Base-by-base conservation (phyloP, 2,113 vertebrate species). In the Leptobrachium ailaonicum region DNA sequence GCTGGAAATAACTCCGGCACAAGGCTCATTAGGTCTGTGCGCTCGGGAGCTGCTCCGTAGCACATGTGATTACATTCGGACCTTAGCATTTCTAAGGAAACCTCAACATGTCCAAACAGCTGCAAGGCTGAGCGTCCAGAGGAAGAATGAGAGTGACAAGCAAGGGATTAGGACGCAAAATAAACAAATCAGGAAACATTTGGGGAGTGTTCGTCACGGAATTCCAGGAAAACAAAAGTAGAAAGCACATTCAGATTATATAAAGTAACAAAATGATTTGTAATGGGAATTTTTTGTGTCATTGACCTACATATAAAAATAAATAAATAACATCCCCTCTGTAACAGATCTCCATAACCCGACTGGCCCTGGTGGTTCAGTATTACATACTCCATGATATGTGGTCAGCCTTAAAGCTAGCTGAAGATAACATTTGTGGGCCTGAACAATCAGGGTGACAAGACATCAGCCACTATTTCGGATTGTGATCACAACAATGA, bases 21-120 rank as follows among this genome's bases (percentile, higher is more conserved):
- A 69, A 40, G 67, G 67, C 64, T 75, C 72, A 69, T 74, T 80
- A 80, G 73, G 20, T 32, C 72, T 41, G 20, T 20, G 45, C 53
- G 66, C 50, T 56, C 41, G 11, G 54, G 64, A 41, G 64, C 41
- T 44, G 45, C 45, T 62, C 53, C 44, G 53, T 9, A 68, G 13
- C n/a, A 73, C 63, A 66, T 32, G 64, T 62, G 11, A 42, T 8
- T 41, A 14, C 47, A 4, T 44, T 66, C 13, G 40, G 13, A 45
- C 56, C 41, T 72, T 32, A 54, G 74, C 14, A 32, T 14, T 47
- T 42, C 42, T 41, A 43, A 47, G 41, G 41, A 68, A 74, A 50
- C 47, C 47, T 58, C 32, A 43, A 62, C 79, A 69, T 50, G 32
- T 67, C 79, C 47, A 66, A 75, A 69, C 70, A 75, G 63, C 71